Conservation (phyloP, 2,113 vertebrate species). For the Pterocles gutturalis region DNA sequence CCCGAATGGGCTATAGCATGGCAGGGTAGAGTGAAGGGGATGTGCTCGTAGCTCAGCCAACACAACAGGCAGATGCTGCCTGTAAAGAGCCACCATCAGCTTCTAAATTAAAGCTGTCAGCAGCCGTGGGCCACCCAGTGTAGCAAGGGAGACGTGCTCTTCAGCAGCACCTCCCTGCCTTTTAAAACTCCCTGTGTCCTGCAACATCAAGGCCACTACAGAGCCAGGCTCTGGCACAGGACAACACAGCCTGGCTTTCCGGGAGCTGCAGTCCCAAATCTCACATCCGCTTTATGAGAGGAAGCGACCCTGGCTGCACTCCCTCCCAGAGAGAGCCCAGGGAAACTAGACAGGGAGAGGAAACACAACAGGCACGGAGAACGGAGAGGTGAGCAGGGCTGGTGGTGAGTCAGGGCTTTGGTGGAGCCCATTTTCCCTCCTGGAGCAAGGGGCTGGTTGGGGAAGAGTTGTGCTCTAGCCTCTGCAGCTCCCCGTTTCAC, state of each 20-base stretch:
- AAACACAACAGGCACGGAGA: background rate
- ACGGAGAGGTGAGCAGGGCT: background rate
- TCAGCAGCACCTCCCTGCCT: background rate
- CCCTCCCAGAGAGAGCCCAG: background rate
- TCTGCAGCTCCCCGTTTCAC: background rate
- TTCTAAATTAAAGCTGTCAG: background rate
- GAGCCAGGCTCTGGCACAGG: background rate
- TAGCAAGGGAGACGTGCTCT: background rate
- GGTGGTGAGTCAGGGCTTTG: background rate
- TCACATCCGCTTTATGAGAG: slow-evolving; percentile 5
- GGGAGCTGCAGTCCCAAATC: background rate
- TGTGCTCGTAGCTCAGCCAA: background rate
- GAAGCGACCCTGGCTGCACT: background rate
- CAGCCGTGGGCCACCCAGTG: background rate
- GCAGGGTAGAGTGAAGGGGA: background rate
- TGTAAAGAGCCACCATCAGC: background rate
- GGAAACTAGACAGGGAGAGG: background rate
- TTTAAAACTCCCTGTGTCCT: background rate
- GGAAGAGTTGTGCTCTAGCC: background rate
- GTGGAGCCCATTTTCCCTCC: background rate
- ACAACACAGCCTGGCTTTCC: background rate
- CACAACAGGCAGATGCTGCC: background rate
- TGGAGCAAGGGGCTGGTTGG: background rate
- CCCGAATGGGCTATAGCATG: accelerated
- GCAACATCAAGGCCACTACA: background rate